Conservation (phyloP, 35 echinoderm and acorn worm species). For the Lytechinus pictus region DNA sequence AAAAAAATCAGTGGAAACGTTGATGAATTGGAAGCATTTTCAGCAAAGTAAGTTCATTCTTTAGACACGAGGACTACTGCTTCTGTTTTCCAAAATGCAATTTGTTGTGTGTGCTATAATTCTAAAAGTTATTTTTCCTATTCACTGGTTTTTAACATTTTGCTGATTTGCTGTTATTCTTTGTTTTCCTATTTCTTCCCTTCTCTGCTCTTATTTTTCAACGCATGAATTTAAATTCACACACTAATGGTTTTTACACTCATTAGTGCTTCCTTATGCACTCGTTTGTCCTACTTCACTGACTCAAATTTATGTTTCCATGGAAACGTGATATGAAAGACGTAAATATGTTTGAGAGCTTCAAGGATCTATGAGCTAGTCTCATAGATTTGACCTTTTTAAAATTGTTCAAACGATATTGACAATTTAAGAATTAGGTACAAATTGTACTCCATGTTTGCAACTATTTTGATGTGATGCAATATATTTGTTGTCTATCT, state of each 20-base stretch:
- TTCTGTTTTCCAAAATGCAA: background rate
- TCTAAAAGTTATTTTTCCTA: background rate
- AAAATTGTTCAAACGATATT: too few relatives aligned
- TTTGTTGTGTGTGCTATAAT: background rate
- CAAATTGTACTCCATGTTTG: too few relatives aligned
- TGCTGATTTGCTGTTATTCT: too few relatives aligned
- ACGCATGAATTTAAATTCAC: background rate
- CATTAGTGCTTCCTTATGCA: background rate
- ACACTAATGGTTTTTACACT: background rate
- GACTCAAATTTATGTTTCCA: background rate
- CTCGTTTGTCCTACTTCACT: background rate
- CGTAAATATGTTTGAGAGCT: background rate
- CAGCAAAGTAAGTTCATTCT: constrained; percentile 20
- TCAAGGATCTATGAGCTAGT: background rate
- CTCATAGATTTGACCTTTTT: background rate
- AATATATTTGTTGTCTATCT: background rate
- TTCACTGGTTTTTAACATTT: too few relatives aligned
- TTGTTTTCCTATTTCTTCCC: background rate
- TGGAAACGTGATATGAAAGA: background rate
- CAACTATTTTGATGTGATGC: background rate
- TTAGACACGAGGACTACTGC: background rate
- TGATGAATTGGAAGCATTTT: constrained; percentile 50
- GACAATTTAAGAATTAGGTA: too few relatives aligned
- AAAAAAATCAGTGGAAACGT: constrained; percentile 26
- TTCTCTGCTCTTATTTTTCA: background rate